Evolutionary conservation across 2,797 vertebrate genomes (phyloP).

Genomic region (Gouania willdenowi): DNA sequence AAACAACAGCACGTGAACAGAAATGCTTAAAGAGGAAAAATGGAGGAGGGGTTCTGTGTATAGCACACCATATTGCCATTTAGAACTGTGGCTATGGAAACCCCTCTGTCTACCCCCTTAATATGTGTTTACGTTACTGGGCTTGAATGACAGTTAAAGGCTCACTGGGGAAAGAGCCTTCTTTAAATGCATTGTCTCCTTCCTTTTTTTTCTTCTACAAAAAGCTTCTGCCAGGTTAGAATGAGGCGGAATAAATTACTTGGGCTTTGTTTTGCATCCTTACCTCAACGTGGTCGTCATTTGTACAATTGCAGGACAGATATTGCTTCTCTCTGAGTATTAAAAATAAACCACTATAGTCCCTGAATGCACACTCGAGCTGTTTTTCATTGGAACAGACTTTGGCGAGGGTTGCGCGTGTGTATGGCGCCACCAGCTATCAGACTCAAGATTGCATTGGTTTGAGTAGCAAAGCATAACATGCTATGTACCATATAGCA

Average conservation of each 20-base stretch:
- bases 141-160: slow-evolving; percentile 65
- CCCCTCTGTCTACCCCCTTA: slow-evolving; percentile 41
- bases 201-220: slow-evolving; percentile 54
- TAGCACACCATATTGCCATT: slow-evolving; percentile 32
- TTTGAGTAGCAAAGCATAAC: too few relatives aligned
- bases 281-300: slow-evolving; percentile 31
- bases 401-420: slow-evolving; percentile 44
- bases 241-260: slow-evolving; percentile 53
- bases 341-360: slow-evolving; percentile 49
- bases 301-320: slow-evolving; percentile 35
- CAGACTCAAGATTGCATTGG: too few relatives aligned
- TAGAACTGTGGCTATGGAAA: slow-evolving; percentile 63
- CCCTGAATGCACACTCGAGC: slow-evolving; percentile 45
- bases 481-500: too few relatives aligned
- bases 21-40: slow-evolving; percentile 16
- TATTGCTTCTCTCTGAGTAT: slow-evolving; percentile 40
- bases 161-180: slow-evolving; percentile 51
- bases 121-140: slow-evolving; percentile 59
- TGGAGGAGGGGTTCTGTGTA: slow-evolving; percentile 6
- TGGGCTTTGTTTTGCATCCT: slow-evolving; percentile 38
- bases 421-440: slow-evolving; percentile 50
- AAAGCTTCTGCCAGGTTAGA: slow-evolving; percentile 53
- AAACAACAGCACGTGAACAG: slow-evolving; percentile 55
- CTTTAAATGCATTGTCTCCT: slow-evolving; percentile 63
- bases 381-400: slow-evolving; percentile 47